Percentiles rank a stretch among this genome's conserved stretches.
Evolutionary conservation across 2,888 invertebrate genomes (phyloP).

Genomic region (Metallyticus violacea): DNA sequence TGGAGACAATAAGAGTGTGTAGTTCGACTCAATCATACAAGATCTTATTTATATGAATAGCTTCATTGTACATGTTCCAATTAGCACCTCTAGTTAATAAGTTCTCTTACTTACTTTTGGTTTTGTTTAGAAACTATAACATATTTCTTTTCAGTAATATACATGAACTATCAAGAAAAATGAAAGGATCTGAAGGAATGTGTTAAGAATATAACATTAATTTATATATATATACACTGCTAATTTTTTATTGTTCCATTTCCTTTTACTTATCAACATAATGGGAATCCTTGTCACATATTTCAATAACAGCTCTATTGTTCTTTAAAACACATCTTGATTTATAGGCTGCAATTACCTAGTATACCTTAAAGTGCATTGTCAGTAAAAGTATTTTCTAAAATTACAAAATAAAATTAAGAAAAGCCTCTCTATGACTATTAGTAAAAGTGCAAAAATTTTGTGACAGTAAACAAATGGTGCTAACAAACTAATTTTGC

Average conservation of each 20-base stretch:
- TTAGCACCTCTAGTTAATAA: no score
- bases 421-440: not conserved
- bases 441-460: not conserved
- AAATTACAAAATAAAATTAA: not conserved
- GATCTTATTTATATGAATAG: no score
- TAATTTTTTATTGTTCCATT: not conserved
- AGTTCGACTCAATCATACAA: no score
- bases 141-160: no score
- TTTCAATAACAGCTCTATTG: not conserved
- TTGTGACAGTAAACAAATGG: not conserved
- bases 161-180: no score
- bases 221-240: not conserved
- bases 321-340: not conserved
- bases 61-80: no score
- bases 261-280: not conserved
- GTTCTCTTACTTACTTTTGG: no score
- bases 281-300: not conserved
- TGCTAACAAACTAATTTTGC: not conserved
- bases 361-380: not conserved
- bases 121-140: no score
- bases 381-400: not conserved
- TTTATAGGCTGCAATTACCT: not conserved
- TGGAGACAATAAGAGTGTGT: no score
- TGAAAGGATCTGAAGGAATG: not conserved
- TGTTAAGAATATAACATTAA: not conserved